Conservation (phyloP, 1,140 invertebrate genomes). For the Drosophila repleta region DNA sequence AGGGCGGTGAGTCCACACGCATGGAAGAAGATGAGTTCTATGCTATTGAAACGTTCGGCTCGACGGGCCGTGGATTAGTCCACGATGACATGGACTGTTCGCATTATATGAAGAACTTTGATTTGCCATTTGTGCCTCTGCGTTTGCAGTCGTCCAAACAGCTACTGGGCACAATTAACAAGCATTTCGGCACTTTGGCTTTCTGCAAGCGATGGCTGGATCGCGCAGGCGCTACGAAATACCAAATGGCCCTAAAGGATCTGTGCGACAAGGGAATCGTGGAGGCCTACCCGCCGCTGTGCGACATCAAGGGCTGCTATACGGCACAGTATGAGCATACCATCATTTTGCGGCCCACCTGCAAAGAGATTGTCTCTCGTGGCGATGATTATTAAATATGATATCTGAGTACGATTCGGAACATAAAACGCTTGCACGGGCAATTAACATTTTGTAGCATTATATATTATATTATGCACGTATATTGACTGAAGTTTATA, state of each 20-base stretch:
- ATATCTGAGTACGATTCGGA: background rate
- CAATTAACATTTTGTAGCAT: constrained; percentile 33
- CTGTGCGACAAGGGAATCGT: constrained; percentile 98
- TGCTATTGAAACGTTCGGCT: constrained; percentile 99
- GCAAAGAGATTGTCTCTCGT: constrained; percentile 98
- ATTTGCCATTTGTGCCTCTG: constrained; percentile 95
- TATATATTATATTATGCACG: constrained; percentile 41
- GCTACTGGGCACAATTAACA: constrained; percentile 97
- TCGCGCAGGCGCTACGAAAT: constrained; percentile 97
- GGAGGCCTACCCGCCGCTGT: constrained; percentile 98
- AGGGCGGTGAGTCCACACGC: constrained; percentile 97
- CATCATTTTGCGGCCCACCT: constrained; percentile 97
- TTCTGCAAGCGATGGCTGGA: constrained; percentile 99
- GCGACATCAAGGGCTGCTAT: constrained; percentile 98
- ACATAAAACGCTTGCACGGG: background rate
- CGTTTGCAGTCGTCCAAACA: constrained; percentile 96
- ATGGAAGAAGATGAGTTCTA: constrained; percentile 99
- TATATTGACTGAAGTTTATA: constrained; percentile 32
- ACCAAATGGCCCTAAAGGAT: constrained; percentile 99
- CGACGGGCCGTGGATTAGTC: constrained; percentile 97
- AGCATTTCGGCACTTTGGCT: constrained; percentile 98
- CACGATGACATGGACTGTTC: constrained; percentile 99
- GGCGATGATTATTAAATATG: constrained; percentile 95
- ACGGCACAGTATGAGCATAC: constrained; percentile 99
- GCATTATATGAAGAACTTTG: constrained; percentile 99